Evolutionary conservation across 2,797 vertebrate genomes (phyloP).

Genomic region (Trichosurus vulpecula): DNA sequence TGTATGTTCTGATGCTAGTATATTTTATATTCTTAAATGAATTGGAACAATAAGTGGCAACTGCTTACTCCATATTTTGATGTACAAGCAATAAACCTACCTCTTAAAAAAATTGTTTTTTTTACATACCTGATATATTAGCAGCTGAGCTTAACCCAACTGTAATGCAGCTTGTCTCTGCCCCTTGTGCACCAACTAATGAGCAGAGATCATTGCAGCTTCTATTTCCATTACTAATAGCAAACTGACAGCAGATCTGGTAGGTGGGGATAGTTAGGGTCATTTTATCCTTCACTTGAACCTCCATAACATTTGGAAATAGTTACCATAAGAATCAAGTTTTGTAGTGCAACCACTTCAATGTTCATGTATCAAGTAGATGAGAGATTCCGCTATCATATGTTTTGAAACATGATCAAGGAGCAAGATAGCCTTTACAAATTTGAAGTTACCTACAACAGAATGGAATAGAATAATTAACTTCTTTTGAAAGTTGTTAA

Average conservation of each 20-base stretch:
- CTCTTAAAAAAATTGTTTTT: conserved; percentile 37
- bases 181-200: conserved; percentile 40
- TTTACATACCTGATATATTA: conserved; percentile 32
- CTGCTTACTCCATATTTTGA: conserved; percentile 32
- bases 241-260: neutral
- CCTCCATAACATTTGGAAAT: conserved; percentile 31
- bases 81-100: neutral
- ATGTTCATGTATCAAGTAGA: conserved; percentile 25
- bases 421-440: conserved; percentile 41
- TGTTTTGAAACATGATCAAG: conserved; percentile 7
- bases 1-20: neutral
- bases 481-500: neutral
- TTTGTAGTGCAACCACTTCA: conserved; percentile 30
- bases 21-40: conserved; percentile 18
- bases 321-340: neutral
- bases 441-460: conserved; percentile 44
- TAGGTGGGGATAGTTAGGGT: conserved; percentile 25
- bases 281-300: neutral
- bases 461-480: neutral
- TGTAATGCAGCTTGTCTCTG: conserved; percentile 42
- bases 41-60: conserved; percentile 40
- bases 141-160: neutral
- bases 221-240: conserved; percentile 37
- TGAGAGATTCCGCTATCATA: neutral
- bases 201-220: conserved; percentile 28